Percentiles rank a stretch among this genome's conserved stretches.
These are phyloP conservation scores for Dasysyrphus albostriatus DNA, from an alignment of 2,888 invertebrate genomes.

Conservation along the genomic window DNA sequence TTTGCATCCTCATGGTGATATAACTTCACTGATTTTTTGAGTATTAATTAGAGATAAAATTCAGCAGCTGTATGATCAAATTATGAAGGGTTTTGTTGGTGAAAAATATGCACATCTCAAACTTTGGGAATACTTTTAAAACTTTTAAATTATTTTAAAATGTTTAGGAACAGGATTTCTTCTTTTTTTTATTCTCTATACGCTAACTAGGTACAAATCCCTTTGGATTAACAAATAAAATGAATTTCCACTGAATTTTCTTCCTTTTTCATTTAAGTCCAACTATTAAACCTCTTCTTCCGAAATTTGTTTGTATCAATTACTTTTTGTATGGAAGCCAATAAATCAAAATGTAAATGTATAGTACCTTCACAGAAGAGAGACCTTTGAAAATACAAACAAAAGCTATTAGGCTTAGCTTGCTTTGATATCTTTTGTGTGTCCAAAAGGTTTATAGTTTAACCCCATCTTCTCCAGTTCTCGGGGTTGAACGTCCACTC, in stretches of 20 bases:
- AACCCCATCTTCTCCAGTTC: conserved; percentile 1
- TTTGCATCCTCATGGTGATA: conserved; percentile 31
- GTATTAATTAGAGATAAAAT: conserved; percentile 35
- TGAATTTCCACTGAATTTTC: neutral
- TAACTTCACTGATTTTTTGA: conserved; percentile 38
- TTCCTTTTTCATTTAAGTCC: neutral
- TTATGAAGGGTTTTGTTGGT: conserved; percentile 22
- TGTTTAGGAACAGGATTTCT: neutral
- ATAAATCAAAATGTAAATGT: conserved; percentile 42
- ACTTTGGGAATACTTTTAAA: neutral
- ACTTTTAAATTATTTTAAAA: neutral
- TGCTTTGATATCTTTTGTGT: conserved; percentile 27
- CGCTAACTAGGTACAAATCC: neutral
- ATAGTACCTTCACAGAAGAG: neutral
- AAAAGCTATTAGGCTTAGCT: conserved; percentile 27
- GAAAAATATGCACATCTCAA: neutral
- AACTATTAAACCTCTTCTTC: neutral
- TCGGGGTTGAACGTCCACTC: conserved; percentile 3
- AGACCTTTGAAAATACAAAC: conserved; percentile 27
- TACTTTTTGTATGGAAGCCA: conserved; percentile 32
- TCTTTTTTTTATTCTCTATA: neutral
- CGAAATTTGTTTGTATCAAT: conserved; percentile 13
- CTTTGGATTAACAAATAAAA: conserved; percentile 5
- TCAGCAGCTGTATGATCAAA: conserved; percentile 26
- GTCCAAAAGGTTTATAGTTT: conserved; percentile 25